phyloP scores from a whole-genome alignment of 2,113 vertebrate genomes.

The Microtus oregoni region DNA sequence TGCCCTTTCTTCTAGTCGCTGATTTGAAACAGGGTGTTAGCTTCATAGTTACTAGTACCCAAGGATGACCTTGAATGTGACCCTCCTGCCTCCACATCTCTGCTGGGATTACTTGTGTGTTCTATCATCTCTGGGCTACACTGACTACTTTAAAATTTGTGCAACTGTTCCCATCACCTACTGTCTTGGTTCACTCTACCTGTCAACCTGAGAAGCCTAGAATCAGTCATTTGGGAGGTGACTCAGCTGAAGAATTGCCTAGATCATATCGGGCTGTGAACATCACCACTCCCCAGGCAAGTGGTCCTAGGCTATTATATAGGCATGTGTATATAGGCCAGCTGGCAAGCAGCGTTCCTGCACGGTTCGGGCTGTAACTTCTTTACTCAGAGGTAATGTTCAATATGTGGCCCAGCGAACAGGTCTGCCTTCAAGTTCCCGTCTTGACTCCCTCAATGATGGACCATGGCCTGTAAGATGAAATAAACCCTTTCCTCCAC shows the following conservation, averaged over 20 bases:
- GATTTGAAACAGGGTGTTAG: not conserved
- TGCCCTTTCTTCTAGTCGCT: not conserved
- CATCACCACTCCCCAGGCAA: not conserved
- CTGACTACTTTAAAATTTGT: not conserved
- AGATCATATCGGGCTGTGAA: not conserved
- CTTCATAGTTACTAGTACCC: not conserved
- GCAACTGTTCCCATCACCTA: not conserved
- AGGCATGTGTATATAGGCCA: not conserved
- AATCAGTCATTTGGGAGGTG: not conserved
- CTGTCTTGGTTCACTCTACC: not conserved
- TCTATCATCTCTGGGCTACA: not conserved
- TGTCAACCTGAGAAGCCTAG: not conserved
- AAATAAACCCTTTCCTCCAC: not conserved
- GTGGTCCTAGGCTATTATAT: not conserved
- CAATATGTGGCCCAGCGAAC: not conserved
- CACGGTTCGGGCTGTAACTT: not conserved
- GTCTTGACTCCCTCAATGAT: not conserved
- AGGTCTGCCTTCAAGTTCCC: not conserved
- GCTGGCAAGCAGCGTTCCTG: not conserved
- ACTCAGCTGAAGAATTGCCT: not conserved
- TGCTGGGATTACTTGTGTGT: not conserved
- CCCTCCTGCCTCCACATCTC: not conserved
- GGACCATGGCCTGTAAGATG: not conserved
- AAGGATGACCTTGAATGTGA: not conserved
- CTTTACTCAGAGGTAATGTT: not conserved